Conservation (phyloP, 2,888 invertebrate species). For the Xylota segnis region DNA sequence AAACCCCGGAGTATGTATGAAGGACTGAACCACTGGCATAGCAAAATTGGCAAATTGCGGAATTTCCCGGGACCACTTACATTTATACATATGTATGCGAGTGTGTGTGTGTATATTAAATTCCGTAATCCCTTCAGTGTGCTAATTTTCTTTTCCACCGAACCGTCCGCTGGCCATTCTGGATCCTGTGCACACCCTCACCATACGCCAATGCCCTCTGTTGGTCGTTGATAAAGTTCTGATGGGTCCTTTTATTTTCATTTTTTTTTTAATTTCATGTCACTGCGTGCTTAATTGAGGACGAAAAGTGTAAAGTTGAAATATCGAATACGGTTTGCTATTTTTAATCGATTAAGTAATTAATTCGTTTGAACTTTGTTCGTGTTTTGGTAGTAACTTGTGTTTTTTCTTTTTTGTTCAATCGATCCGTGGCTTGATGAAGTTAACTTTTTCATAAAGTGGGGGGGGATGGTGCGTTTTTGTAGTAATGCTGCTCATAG, state of each 20-base stretch:
- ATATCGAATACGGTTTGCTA: slow-evolving; percentile 32
- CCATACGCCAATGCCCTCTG: slow-evolving; percentile 33
- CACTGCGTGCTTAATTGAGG: slow-evolving; percentile 68
- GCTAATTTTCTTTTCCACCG: slow-evolving; percentile 30
- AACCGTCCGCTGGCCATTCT: slow-evolving; percentile 9
- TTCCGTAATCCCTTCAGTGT: slow-evolving; percentile 53
- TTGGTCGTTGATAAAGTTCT: slow-evolving; percentile 1
- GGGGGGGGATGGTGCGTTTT: not conserved
- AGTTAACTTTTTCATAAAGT: not conserved
- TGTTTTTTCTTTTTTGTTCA: not conserved
- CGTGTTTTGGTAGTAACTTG: slow-evolving; percentile 1
- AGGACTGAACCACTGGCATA: not conserved
- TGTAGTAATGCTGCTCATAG: not conserved
- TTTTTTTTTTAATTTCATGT: slow-evolving; percentile 51
- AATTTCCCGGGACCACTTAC: slow-evolving; percentile 44
- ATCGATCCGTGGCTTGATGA: slow-evolving; percentile 6
- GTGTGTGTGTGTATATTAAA: slow-evolving; percentile 35
- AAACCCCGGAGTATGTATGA: not conserved
- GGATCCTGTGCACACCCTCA: not conserved
- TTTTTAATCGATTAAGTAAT: slow-evolving; percentile 61
- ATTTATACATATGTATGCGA: not conserved
- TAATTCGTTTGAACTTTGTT: slow-evolving; percentile 46
- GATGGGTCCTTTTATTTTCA: not conserved
- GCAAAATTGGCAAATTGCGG: slow-evolving; percentile 16
- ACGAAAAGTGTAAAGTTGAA: slow-evolving; percentile 58